Evolutionary conservation across 1,140 invertebrate species (phyloP).

Genomic region (Magallana gigas): DNA sequence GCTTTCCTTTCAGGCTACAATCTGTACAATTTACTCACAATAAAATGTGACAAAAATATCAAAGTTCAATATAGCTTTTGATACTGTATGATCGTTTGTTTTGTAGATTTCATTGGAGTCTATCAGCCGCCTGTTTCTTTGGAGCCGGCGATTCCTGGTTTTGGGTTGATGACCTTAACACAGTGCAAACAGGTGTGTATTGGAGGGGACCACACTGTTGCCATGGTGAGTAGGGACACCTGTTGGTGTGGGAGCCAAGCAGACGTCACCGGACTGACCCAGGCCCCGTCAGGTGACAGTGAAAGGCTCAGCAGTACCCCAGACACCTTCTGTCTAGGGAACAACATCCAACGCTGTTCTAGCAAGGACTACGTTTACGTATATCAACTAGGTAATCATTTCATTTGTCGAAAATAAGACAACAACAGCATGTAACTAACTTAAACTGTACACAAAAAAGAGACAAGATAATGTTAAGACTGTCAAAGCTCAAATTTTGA

Average conservation of each 20-base stretch:
- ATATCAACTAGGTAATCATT: not conserved
- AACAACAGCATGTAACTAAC: too few relatives aligned
- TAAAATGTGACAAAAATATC: too few relatives aligned
- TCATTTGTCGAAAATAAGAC: too few relatives aligned
- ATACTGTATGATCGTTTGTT: not conserved
- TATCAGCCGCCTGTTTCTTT: not conserved
- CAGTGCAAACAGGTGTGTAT: slow-evolving; percentile 2
- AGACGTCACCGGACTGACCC: not conserved
- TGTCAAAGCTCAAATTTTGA: too few relatives aligned
- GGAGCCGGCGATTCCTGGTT: not conserved
- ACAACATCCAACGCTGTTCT: not conserved
- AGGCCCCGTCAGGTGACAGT: not conserved
- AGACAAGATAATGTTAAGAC: too few relatives aligned
- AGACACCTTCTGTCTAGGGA: not conserved
- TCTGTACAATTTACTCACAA: too few relatives aligned
- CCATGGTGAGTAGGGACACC: not conserved
- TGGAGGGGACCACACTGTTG: not conserved
- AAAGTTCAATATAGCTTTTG: too few relatives aligned
- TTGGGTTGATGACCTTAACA: slow-evolving; percentile 9
- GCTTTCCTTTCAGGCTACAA: too few relatives aligned
- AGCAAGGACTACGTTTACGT: not conserved
- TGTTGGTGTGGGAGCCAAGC: not conserved
- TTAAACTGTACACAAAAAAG: too few relatives aligned
- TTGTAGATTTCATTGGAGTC: not conserved
- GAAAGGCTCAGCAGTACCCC: not conserved